phyloP scores from a whole-genome alignment of 1,140 invertebrate genomes.

The Tetragnatha versicolor region DNA sequence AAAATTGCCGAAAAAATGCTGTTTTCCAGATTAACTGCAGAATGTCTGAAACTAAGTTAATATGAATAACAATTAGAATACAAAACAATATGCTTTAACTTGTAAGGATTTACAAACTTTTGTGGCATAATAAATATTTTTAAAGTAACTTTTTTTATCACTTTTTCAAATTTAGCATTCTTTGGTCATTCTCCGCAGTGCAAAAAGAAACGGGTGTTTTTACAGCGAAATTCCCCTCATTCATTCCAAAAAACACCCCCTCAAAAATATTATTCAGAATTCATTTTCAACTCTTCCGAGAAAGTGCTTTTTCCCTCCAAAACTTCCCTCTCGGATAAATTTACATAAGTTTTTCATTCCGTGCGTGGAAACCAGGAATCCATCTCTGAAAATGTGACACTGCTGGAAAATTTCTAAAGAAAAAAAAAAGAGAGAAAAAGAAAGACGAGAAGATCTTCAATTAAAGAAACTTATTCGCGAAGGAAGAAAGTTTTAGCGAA shows the following conservation, averaged over 20 bases:
- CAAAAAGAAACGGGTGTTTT: too few species aligned
- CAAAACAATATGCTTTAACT: too few species aligned
- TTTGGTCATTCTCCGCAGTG: too few species aligned
- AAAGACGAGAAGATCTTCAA: not conserved
- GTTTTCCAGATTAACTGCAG: too few species aligned
- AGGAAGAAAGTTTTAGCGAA: not conserved
- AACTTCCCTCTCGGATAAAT: not conserved
- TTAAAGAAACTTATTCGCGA: constrained; percentile 31
- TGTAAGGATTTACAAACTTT: too few species aligned
- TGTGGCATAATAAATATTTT: too few species aligned
- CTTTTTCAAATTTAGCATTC: too few species aligned
- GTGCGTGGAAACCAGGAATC: constrained; percentile 9
- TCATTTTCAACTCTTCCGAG: constrained; percentile 23
- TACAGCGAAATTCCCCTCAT: not conserved
- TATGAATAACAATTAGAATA: too few species aligned
- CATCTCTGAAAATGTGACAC: constrained; percentile 23
- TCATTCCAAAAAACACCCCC: not conserved
- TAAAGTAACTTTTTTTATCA: too few species aligned
- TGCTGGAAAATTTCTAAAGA: not conserved
- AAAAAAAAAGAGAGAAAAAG: not conserved
- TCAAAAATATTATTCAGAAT: not conserved
- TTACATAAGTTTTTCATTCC: constrained; percentile 30
- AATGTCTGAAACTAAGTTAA: too few species aligned
- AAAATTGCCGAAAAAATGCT: too few species aligned
- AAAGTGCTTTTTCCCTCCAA: not conserved